phyloP scores from a whole-genome alignment of 1,140 invertebrate genomes.

The Phymastichus coffea region DNA sequence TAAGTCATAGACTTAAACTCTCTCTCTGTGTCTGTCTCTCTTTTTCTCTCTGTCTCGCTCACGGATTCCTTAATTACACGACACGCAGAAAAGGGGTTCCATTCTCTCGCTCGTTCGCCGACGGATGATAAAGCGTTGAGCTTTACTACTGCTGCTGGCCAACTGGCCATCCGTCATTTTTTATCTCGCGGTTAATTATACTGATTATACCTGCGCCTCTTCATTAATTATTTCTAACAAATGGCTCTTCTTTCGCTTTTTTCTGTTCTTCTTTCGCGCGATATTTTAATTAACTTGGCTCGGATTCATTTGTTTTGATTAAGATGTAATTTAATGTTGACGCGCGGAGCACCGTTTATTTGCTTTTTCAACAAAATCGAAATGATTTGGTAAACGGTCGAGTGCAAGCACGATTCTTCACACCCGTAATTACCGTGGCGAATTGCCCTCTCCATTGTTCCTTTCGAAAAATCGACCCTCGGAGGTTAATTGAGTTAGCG shows the following conservation, averaged over 20 bases:
- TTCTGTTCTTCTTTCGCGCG: too few species aligned
- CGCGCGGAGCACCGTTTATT: too few species aligned
- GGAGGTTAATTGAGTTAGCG: conserved; percentile 24
- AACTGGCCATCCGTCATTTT: conserved; percentile 26
- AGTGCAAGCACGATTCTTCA: background rate
- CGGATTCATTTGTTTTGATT: too few species aligned
- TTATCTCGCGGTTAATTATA: conserved; percentile 27
- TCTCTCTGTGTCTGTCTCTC: too few species aligned
- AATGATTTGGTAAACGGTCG: background rate
- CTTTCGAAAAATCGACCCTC: background rate
- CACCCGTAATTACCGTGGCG: background rate
- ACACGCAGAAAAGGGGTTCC: conserved; percentile 39
- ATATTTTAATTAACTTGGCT: too few species aligned
- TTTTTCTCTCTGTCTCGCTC: too few species aligned
- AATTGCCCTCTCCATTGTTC: conserved; percentile 1
- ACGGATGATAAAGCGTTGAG: conserved; percentile 23
- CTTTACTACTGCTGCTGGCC: conserved; percentile 15
- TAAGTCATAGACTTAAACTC: conserved; percentile 58
- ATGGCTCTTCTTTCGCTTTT: conserved; percentile 4
- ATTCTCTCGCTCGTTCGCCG: conserved; percentile 30
- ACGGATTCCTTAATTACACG: conserved; percentile 55
- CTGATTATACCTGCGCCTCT: conserved; percentile 24
- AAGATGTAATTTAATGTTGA: too few species aligned
- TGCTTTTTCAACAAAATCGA: background rate
- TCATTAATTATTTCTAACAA: conserved; percentile 26